Evolutionary conservation across 2,888 invertebrate species (phyloP).

Genomic region (Glaucopsyche alexis): DNA sequence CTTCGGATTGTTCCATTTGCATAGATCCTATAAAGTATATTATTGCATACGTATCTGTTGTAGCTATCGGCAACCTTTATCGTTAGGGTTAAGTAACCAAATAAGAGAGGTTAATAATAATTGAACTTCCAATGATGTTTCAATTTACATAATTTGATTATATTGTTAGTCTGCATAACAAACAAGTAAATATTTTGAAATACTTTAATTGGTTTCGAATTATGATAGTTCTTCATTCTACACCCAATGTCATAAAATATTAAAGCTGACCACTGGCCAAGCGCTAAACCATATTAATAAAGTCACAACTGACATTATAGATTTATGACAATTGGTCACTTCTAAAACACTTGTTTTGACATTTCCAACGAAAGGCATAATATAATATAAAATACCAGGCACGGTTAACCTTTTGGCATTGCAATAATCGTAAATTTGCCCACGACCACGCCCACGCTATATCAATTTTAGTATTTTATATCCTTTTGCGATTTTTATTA

Average conservation of each 20-base stretch:
- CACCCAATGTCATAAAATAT: background rate
- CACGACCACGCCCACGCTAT: slow-evolving; percentile 26
- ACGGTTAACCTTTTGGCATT: slow-evolving; percentile 23
- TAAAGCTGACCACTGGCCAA: slow-evolving; percentile 7
- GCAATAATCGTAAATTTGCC: slow-evolving; percentile 26
- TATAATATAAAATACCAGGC: slow-evolving; percentile 13
- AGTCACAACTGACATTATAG: background rate
- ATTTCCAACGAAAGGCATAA: slow-evolving; percentile 19
- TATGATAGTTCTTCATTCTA: background rate
- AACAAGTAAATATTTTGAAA: background rate
- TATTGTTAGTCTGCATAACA: background rate
- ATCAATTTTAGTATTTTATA: slow-evolving; percentile 16
- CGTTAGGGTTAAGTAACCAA: background rate
- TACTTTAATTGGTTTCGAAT: background rate
- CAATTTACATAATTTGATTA: slow-evolving; percentile 3
- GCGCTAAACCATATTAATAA: background rate
- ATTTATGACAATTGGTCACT: background rate
- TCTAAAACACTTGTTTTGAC: slow-evolving; percentile 22
- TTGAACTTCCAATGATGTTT: background rate
- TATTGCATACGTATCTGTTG: slow-evolving; percentile 15
- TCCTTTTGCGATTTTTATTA: slow-evolving; percentile 4
- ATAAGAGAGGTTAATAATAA: background rate
- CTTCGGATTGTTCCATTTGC: slow-evolving; percentile 17
- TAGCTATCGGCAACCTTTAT: background rate
- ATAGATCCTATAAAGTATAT: slow-evolving; percentile 18